Conservation (phyloP, 1,140 invertebrate genomes). For the Papilio xuthus region DNA sequence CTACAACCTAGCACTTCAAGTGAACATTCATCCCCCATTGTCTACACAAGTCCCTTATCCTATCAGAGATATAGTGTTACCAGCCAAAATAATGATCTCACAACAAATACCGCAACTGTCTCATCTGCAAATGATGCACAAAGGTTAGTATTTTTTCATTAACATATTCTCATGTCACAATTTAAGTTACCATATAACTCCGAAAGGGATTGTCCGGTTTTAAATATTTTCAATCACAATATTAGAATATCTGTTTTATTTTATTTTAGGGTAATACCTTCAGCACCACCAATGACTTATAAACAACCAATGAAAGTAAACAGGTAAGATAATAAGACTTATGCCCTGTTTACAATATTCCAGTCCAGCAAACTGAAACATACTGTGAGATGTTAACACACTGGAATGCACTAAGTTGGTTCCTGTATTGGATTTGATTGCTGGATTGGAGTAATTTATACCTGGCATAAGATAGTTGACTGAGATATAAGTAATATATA, state of each 20-base stretch:
- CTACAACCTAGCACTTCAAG: slow-evolving; percentile 5
- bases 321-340: neutral
- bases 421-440: too few species aligned
- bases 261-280: neutral
- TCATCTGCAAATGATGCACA: neutral
- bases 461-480: too few species aligned
- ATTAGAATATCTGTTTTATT: neutral
- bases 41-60: neutral
- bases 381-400: too few species aligned
- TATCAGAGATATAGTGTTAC: neutral
- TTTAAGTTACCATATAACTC: too few species aligned
- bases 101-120: slow-evolving; percentile 1
- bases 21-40: neutral
- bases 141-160: neutral
- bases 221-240: neutral
- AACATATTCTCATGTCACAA: too few species aligned
- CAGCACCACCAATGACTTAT: neutral
- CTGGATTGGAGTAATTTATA: neutral
- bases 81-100: neutral
- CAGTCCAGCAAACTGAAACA: too few species aligned
- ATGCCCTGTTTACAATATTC: too few species aligned
- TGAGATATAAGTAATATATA: too few species aligned
- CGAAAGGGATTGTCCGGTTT: too few species aligned
- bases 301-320: neutral
- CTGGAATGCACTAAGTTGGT: too few species aligned